These are phyloP conservation scores for Dasyurus viverrinus DNA, from an alignment of 2,113 vertebrate genomes.

Conservation along the genomic window DNA sequence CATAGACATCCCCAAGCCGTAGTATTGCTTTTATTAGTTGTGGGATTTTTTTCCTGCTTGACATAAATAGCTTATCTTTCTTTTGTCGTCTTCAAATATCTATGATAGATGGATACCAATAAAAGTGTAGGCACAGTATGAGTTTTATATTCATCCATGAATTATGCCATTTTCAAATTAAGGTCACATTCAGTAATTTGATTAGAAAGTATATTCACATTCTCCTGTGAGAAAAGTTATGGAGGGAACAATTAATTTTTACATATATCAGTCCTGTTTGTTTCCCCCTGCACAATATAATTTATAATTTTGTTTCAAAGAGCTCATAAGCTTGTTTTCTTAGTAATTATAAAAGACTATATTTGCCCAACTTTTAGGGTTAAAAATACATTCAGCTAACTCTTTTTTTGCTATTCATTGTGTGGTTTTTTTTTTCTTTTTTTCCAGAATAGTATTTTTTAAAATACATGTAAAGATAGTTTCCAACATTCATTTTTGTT, in stretches of 20 bases:
- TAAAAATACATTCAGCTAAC: no score
- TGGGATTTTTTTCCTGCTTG: neutral
- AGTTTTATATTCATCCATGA: neutral
- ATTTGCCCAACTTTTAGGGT: neutral
- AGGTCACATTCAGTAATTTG: neutral
- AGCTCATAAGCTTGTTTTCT: conserved; percentile 3
- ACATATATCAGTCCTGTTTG: neutral
- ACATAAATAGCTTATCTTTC: neutral
- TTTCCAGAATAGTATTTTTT: no score
- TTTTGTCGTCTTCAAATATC: neutral
- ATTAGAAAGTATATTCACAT: neutral
- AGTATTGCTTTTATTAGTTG: neutral
- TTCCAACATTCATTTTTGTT: no score
- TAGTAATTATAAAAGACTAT: conserved; percentile 16
- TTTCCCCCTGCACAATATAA: neutral
- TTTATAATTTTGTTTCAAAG: conserved; percentile 4
- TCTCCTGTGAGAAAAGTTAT: neutral
- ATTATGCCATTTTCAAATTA: neutral
- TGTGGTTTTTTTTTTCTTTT: no score
- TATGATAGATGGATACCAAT: rapidly evolving
- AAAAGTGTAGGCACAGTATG: neutral
- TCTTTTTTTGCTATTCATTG: no score
- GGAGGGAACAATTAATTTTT: neutral
- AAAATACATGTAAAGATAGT: no score
- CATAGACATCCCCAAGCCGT: neutral